Conservation (phyloP, 2,888 invertebrate genomes). For the Diaperis boleti region DNA sequence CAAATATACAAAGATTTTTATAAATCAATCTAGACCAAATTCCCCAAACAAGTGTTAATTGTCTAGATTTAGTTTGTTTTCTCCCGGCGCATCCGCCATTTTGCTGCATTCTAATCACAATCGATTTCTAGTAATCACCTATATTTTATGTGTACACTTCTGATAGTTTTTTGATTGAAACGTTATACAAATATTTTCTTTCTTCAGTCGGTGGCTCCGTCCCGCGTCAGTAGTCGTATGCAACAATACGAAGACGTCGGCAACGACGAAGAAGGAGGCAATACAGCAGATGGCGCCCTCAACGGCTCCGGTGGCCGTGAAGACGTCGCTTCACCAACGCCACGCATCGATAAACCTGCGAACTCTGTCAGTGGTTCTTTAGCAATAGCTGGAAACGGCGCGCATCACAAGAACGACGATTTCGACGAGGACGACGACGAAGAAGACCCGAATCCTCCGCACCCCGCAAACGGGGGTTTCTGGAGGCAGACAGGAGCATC, state of each 20-base stretch:
- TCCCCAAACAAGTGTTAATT: too few relatives aligned
- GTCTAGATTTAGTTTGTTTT: background rate
- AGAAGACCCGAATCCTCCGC: slow-evolving; percentile 49
- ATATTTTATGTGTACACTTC: background rate
- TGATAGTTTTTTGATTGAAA: background rate
- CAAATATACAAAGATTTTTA: too few relatives aligned
- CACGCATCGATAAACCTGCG: slow-evolving; percentile 55
- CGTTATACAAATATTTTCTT: background rate
- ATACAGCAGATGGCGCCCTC: slow-evolving; percentile 65
- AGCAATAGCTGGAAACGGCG: slow-evolving; percentile 55
- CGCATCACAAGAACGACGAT: slow-evolving; percentile 52
- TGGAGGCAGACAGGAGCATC: slow-evolving; percentile 69
- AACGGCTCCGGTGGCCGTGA: slow-evolving; percentile 58
- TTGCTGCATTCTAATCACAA: background rate
- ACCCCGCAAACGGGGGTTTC: slow-evolving; percentile 67
- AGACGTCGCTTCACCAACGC: slow-evolving; percentile 66
- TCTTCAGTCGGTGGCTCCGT: slow-evolving; percentile 63
- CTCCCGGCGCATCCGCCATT: slow-evolving; percentile 36
- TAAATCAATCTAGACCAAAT: too few relatives aligned
- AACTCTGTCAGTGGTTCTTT: slow-evolving; percentile 54
- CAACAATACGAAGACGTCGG: slow-evolving; percentile 68
- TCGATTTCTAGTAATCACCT: background rate
- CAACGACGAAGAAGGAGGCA: slow-evolving; percentile 52
- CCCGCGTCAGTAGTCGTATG: slow-evolving; percentile 63
- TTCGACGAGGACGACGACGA: slow-evolving; percentile 60